phyloP scores from a whole-genome alignment of 2,888 invertebrate species.

The Amphipyra berbera region DNA sequence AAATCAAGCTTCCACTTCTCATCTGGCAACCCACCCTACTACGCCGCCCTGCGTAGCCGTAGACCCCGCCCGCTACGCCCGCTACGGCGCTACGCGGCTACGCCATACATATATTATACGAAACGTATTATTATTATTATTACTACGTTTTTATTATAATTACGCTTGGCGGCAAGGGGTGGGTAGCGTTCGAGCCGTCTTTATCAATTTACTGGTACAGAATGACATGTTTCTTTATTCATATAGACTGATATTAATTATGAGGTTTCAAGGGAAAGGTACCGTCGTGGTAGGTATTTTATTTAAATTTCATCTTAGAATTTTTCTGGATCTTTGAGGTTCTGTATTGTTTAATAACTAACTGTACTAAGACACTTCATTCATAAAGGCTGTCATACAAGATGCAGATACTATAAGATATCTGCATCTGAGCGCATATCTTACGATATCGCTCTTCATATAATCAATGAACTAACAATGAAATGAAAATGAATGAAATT shows the following conservation, averaged over 20 bases:
- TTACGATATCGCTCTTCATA: too few relatives aligned
- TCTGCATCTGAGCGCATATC: too few relatives aligned
- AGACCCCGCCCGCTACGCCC: conserved; percentile 79
- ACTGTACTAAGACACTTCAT: too few relatives aligned
- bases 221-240: conserved; percentile 2
- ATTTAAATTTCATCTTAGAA: too few relatives aligned
- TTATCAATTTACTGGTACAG: conserved; percentile 26
- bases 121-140: conserved; percentile 41
- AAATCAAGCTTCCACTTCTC: conserved; percentile 21
- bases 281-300: too few relatives aligned
- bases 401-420: too few relatives aligned
- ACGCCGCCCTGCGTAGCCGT: conserved; percentile 77
- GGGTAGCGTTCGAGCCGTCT: conserved; percentile 48
- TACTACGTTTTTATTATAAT: conserved; percentile 40
- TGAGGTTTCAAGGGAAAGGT: too few relatives aligned
- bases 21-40: conserved; percentile 71
- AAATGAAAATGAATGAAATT: too few relatives aligned
- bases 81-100: conserved; percentile 52
- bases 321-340: too few relatives aligned
- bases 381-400: too few relatives aligned
- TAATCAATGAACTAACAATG: too few relatives aligned
- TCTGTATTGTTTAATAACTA: too few relatives aligned
- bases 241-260: background rate
- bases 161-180: conserved; percentile 35
- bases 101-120: conserved; percentile 42